Conservation (phyloP, 2,797 vertebrate species). For the Myotis daubentonii region DNA sequence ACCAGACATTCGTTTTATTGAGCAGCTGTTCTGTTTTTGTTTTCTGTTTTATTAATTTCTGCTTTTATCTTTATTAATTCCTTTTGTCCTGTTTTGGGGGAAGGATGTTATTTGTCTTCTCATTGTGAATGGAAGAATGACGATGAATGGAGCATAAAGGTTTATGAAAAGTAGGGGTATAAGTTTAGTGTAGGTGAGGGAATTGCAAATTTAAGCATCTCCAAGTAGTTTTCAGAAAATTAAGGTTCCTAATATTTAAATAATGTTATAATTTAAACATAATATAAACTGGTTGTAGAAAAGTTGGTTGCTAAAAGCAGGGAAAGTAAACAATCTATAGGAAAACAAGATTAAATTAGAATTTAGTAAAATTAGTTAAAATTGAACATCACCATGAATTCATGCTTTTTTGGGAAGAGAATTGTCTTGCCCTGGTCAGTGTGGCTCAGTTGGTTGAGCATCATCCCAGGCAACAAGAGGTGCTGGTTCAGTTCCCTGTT, state of each 20-base stretch:
- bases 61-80: slow-evolving; percentile 55
- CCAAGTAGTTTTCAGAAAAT: background rate
- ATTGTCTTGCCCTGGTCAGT: background rate
- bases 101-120: background rate
- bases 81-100: background rate
- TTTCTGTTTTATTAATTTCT: slow-evolving; percentile 27
- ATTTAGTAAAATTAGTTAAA: background rate
- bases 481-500: no score
- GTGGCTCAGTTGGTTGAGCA: background rate
- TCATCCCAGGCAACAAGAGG: no score
- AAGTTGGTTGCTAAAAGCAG: background rate
- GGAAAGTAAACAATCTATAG: background rate
- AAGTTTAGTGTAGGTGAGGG: background rate
- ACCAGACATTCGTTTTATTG: background rate
- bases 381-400: background rate
- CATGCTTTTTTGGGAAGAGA: background rate
- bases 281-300: background rate
- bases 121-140: background rate
- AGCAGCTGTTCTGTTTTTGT: background rate
- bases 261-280: background rate
- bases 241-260: background rate
- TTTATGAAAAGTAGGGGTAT: background rate
- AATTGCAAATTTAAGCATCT: background rate
- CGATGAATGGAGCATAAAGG: background rate
- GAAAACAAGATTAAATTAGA: background rate